Evolutionary conservation across 2,888 invertebrate genomes (phyloP), one percentile per base, ranked within the genome.

Genomic region (Balanococcus diminutus): DNA sequence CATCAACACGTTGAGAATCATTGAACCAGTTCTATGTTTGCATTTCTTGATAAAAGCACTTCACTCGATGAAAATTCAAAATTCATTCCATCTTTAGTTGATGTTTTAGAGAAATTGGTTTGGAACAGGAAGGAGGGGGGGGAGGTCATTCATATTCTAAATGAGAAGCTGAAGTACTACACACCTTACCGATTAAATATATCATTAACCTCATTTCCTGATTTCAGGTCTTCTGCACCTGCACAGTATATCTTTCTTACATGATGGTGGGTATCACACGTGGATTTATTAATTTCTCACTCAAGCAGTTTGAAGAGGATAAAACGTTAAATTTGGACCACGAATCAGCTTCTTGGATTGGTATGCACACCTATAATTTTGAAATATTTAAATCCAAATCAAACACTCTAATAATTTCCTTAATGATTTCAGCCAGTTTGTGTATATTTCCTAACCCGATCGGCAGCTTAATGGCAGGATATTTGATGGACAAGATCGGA

Each of bases 371-470:
- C 46, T n/a, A 42, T 14, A 42, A 42, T 14, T 42, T 14, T 42
- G 6, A 6, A 42, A 42, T 42, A 42, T 46, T 46, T 46, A n/a
- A 46, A 46, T 0, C 16, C 46, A 8, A 2, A 42, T 42, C n/a
- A n/a, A n/a, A n/a, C n/a, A n/a, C n/a, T n/a, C n/a, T 6, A 22
- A 56, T 56, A 9, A 56, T 67, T 67, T 28, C 25, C 28, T 2
- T 46, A 0, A 2, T n/a, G 1, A 46, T 31, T 72, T 72, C 72
- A 72, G 72, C 72, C 4, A 72, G 72, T 32, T 31, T 82, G 16
- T 51, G 82, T 19, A 51, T 82, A 42, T 31, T 82, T 9, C 31
- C 46, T 11, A 82, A 82, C 28, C 82, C 82, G 1, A n/a, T 82
- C 2, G 82, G 82, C 0, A 51, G 82, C 31, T 31, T 82, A 6